These are phyloP conservation scores for Uropsilus gracilis DNA, from an alignment of 2,113 vertebrate genomes.

Conservation along the genomic window DNA sequence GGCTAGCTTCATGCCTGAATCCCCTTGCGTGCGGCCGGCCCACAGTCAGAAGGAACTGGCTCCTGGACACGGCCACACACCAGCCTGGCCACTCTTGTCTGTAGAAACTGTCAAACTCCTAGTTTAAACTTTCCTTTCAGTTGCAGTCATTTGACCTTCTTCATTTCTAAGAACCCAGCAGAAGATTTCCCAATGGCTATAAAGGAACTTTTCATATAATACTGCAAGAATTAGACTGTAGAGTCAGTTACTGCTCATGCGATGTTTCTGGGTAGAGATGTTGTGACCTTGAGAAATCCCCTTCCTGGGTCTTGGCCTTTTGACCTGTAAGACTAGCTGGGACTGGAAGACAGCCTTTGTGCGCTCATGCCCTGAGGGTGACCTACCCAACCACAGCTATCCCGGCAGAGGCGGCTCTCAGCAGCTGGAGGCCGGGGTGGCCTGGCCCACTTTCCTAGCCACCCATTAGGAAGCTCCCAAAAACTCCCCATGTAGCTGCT, in stretches of 20 bases:
- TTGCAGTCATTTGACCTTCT: slow-evolving; percentile 33
- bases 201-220: slow-evolving; percentile 53
- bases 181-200: slow-evolving; percentile 47
- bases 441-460: slow-evolving; percentile 55
- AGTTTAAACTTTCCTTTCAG: slow-evolving; percentile 42
- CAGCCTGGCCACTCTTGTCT: background rate
- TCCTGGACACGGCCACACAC: background rate
- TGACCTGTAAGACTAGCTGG: background rate
- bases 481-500: no score
- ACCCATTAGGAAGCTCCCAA: slow-evolving; percentile 63
- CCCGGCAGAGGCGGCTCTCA: background rate
- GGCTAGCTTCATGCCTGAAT: background rate
- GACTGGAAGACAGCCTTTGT: no score
- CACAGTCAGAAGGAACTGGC: background rate
- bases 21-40: accelerated
- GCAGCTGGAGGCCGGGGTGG: slow-evolving; percentile 1
- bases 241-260: slow-evolving; percentile 19
- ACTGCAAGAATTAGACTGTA: slow-evolving; percentile 5
- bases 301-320: background rate
- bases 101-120: background rate
- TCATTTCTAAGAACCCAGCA: background rate
- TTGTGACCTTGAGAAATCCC: slow-evolving; percentile 26
- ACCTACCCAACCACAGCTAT: background rate
- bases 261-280: background rate
- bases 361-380: background rate